phyloP scores from a whole-genome alignment of 1,140 invertebrate species.

The Tachypleus tridentatus region DNA sequence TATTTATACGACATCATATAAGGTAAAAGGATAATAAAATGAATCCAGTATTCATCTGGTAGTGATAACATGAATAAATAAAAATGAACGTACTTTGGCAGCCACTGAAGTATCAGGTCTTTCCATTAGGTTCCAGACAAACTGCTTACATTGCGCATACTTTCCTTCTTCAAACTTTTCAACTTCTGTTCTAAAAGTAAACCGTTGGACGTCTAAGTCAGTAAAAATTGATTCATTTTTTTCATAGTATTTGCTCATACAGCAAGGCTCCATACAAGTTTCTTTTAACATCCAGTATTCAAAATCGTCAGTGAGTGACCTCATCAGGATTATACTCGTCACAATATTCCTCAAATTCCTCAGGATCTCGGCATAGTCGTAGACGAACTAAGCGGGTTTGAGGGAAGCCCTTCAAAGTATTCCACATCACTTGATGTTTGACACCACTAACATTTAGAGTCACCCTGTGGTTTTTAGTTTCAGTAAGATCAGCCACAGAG shows the following conservation, averaged over 20 bases:
- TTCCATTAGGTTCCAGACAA: conserved; percentile 94
- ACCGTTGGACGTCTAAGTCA: too few species aligned
- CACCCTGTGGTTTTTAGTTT: conserved; percentile 57
- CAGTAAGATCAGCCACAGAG: too few species aligned
- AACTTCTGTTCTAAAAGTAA: too few species aligned
- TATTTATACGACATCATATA: too few species aligned
- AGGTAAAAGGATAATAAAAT: too few species aligned
- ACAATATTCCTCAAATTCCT: conserved; percentile 89
- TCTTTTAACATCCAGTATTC: too few species aligned
- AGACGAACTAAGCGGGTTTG: conserved; percentile 86
- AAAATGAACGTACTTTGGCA: conserved; percentile 69
- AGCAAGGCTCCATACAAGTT: conserved; percentile 92
- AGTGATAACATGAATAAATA: too few species aligned
- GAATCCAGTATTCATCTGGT: too few species aligned
- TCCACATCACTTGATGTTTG: conserved; percentile 83
- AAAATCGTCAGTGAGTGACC: conserved; percentile 96
- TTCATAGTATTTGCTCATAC: conserved; percentile 97
- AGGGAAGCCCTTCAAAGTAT: conserved; percentile 85
- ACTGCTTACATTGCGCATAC: conserved; percentile 90
- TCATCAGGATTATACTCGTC: conserved; percentile 74
- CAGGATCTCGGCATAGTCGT: conserved; percentile 77
- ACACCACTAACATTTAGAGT: conserved; percentile 94
- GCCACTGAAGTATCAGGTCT: conserved; percentile 94
- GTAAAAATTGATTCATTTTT: conserved; percentile 49
- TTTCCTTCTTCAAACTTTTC: conserved; percentile 79